These are phyloP conservation scores for Drosophila mulleri DNA, from an alignment of 2,888 invertebrate genomes.

Conservation along the genomic window DNA sequence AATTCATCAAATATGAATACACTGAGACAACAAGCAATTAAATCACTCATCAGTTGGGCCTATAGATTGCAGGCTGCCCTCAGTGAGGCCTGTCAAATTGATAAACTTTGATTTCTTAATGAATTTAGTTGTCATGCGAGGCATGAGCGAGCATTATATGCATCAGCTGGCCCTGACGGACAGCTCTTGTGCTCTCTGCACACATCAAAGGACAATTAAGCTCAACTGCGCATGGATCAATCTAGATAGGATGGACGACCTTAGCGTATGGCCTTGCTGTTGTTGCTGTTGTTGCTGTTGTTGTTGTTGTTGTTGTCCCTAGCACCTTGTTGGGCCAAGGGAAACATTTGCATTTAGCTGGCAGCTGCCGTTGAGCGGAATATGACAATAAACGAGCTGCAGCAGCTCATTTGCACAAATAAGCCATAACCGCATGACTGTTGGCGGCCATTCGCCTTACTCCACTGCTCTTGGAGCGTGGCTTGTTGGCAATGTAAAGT, in stretches of 20 bases:
- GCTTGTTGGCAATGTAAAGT: slow-evolving; percentile 31
- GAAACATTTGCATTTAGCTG: slow-evolving; percentile 71
- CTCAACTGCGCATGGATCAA: neutral
- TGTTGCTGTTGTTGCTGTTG: neutral
- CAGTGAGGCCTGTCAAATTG: neutral
- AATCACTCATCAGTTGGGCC: neutral
- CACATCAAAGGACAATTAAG: slow-evolving; percentile 4
- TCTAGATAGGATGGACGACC: slow-evolving; percentile 3
- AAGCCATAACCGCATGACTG: slow-evolving; percentile 73
- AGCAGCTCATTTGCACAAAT: slow-evolving; percentile 80
- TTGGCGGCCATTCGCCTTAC: slow-evolving; percentile 34
- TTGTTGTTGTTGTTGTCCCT: neutral
- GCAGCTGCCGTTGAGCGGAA: slow-evolving; percentile 20
- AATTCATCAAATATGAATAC: too few species aligned
- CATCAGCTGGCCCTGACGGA: neutral
- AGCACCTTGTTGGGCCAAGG: slow-evolving; percentile 6
- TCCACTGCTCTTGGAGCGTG: slow-evolving; percentile 1
- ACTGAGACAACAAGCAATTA: too few species aligned
- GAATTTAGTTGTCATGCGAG: neutral
- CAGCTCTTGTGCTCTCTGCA: neutral
- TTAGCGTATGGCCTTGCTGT: neutral
- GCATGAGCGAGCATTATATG: neutral
- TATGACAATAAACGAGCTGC: slow-evolving; percentile 72
- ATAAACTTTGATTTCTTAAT: slow-evolving; percentile 4
- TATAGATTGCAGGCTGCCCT: neutral